Conservation (phyloP, 2,888 invertebrate genomes). For the Yponomeuta cagnagella region DNA sequence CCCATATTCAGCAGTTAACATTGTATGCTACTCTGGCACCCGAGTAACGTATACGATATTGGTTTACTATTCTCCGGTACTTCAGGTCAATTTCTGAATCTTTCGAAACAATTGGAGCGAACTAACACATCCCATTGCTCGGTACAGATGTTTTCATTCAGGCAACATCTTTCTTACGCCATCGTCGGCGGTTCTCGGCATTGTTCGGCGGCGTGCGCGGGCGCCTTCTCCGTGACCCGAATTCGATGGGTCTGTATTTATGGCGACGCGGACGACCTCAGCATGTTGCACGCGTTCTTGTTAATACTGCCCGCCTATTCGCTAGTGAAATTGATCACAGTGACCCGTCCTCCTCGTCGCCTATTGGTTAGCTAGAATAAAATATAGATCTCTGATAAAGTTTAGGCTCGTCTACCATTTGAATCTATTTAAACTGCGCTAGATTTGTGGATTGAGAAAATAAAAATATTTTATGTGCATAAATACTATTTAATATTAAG, state of each 20-base stretch:
- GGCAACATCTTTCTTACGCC: constrained; percentile 1
- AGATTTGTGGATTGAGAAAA: too few relatives aligned
- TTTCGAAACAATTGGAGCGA: background rate
- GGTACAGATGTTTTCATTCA: background rate
- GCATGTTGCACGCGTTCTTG: background rate
- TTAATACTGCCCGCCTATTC: background rate
- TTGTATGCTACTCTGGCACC: too few relatives aligned
- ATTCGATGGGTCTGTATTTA: constrained; percentile 1
- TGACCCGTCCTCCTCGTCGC: too few relatives aligned
- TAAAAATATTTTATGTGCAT: too few relatives aligned
- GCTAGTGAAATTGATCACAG: too few relatives aligned
- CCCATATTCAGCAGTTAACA: too few relatives aligned
- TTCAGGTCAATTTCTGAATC: background rate
- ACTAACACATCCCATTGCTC: background rate
- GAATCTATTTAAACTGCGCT: too few relatives aligned
- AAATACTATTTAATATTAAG: too few relatives aligned
- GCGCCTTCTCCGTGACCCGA: constrained; percentile 3
- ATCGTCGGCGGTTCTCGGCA: background rate
- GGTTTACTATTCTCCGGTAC: background rate
- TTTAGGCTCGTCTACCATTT: too few relatives aligned
- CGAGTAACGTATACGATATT: too few relatives aligned
- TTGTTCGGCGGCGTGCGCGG: constrained; percentile 1
- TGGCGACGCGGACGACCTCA: background rate
- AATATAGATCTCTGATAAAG: too few relatives aligned
- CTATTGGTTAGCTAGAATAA: too few relatives aligned